Conservation (phyloP, 92 coral and sea anemone genomes). For the Parazoanthus atlanticus region DNA sequence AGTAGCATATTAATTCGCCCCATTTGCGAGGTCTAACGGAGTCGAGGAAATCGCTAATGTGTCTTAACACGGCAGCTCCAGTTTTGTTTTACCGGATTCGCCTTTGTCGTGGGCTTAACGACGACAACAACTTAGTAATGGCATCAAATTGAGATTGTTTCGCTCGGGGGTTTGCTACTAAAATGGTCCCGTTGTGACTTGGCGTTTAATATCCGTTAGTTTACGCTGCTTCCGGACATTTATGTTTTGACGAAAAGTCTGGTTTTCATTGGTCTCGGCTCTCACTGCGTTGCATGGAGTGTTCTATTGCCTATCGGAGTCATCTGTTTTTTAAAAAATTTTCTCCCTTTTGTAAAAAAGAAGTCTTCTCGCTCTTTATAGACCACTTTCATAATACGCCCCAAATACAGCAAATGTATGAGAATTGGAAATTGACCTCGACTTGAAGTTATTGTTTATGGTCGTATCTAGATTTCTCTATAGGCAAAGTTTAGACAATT, state of each 20-base stretch:
- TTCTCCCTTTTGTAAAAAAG: too few species aligned
- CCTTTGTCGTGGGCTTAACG: neutral
- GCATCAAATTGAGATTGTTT: neutral
- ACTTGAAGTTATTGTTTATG: too few species aligned
- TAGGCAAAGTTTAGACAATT: too few species aligned
- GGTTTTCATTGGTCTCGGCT: neutral
- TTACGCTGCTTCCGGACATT: neutral
- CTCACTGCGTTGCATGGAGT: neutral
- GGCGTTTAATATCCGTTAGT: conserved; percentile 22
- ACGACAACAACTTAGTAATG: neutral
- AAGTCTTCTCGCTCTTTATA: too few species aligned
- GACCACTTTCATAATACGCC: too few species aligned
- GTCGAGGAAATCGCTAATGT: neutral
- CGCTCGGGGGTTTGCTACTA: neutral
- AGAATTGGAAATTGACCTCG: too few species aligned
- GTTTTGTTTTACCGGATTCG: neutral
- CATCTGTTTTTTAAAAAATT: too few species aligned
- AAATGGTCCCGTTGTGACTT: neutral
- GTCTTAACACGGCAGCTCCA: neutral
- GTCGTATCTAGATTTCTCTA: too few species aligned
- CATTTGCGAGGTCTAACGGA: neutral
- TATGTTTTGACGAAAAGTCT: neutral
- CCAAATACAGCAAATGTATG: too few species aligned
- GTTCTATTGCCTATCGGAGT: too few species aligned
- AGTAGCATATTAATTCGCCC: neutral